These are phyloP conservation scores for Pseudococcus viburni DNA, from an alignment of 2,888 invertebrate genomes.

Conservation along the genomic window DNA sequence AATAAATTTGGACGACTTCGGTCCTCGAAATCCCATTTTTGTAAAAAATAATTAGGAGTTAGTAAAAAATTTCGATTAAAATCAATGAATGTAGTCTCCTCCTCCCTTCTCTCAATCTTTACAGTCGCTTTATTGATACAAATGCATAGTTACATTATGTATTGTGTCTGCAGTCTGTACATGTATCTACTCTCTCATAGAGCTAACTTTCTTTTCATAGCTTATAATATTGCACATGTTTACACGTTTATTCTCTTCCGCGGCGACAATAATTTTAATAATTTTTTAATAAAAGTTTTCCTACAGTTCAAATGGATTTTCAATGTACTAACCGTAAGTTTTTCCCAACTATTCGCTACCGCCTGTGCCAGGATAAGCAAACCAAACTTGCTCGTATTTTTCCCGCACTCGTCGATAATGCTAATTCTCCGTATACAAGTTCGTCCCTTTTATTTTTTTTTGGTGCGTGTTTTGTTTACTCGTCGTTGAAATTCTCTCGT, in stretches of 20 bases:
- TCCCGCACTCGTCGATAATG: constrained; percentile 8
- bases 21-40: too few relatives aligned
- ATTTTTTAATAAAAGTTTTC: constrained; percentile 56
- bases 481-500: not conserved
- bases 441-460: constrained; percentile 9
- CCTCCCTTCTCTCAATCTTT: not conserved
- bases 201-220: not conserved
- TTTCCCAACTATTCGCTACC: not conserved
- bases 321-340: not conserved
- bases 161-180: not conserved
- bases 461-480: not conserved
- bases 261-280: constrained; percentile 31
- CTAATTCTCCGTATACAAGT: not conserved
- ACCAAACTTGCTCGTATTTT: not conserved
- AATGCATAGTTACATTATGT: too few relatives aligned
- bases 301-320: constrained; percentile 33
- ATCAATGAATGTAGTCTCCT: not conserved
- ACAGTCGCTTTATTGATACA: too few relatives aligned
- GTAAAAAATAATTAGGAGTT: too few relatives aligned
- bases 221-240: not conserved
- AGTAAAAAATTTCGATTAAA: not conserved
- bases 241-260: constrained; percentile 8
- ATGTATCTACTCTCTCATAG: not conserved
- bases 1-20: too few relatives aligned
- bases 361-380: not conserved